Base-by-base conservation (phyloP, 2,797 vertebrate genomes). In the Myripristis murdjan region DNA sequence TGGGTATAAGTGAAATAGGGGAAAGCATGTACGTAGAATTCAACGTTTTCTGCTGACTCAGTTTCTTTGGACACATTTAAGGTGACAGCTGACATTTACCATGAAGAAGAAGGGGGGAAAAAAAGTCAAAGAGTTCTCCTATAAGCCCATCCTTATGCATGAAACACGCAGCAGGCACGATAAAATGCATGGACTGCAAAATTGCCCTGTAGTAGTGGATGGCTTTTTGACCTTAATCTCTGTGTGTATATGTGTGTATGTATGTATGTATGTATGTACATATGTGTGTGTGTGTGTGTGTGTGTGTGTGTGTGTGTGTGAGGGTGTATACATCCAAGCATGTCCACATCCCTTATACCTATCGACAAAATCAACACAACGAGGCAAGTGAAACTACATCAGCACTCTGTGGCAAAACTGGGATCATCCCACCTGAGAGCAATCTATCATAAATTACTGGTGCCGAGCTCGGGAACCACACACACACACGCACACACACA, bases 301-400 rank as follows among this genome's bases (percentile, higher is more conserved):
- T 44, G 46, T 62, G 20, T 51, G 47, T 66, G 64, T 22, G 20
- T 41, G 10, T 2, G 9, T 60, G 31, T 18, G 12, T 61, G 46
- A 44, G 46, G n/a, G n/a, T n/a, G n/a, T n/a, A n/a, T n/a, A n/a
- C n/a, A n/a, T n/a, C n/a, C n/a, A n/a, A n/a, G n/a, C n/a, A n/a
- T n/a, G n/a, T n/a, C 41, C 23, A 47, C 22, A 18, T 65, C 62
- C 37, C 33, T n/a, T 51, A 70, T 53, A 73, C 54, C 68, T 43
- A 33, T 51, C 64, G 10, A 78, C 66, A 55, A 68, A 70, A 77
- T 89, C 82, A 85, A 81, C 79, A 87, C 57, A 83, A 79, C 41
- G 53, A 68, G 54, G 43, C 37, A 51, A 59, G 64, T 62, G 57
- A 68, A 73, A 75, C 75, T 18, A 63, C 79, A 79, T 89, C 85